Percentiles rank a stretch among this genome's conserved stretches.
Evolutionary conservation across 1,140 invertebrate species (phyloP).

Genomic region (Apis laboriosa): DNA sequence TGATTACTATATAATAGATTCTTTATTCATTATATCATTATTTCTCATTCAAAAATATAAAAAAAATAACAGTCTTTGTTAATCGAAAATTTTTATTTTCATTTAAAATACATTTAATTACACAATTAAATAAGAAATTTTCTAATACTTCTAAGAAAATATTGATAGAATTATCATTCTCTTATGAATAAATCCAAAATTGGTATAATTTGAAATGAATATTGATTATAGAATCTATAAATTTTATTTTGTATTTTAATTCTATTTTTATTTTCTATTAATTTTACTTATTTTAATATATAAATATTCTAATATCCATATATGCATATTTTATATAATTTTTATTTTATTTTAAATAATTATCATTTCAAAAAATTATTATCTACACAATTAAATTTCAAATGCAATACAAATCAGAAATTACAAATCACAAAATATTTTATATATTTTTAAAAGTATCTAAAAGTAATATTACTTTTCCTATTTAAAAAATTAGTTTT

Average conservation of each 20-base stretch:
- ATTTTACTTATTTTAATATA: background rate
- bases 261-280: too few relatives aligned
- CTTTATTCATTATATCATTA: background rate
- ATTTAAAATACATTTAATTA: background rate
- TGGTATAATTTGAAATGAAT: conserved; percentile 99
- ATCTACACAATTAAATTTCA: conserved; percentile 95
- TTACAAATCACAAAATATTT: conserved; percentile 88
- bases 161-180: conserved; percentile 98
- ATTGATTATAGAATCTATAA: conserved; percentile 94
- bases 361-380: conserved; percentile 90
- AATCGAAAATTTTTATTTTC: too few relatives aligned
- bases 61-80: background rate
- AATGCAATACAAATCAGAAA: conserved; percentile 93
- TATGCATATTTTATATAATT: background rate
- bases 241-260: background rate
- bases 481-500: background rate
- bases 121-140: conserved; percentile 86
- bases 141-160: conserved; percentile 98
- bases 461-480: conserved; percentile 70
- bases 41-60: background rate
- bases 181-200: conserved; percentile 96
- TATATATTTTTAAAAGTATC: conserved; percentile 95
- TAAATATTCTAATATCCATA: background rate
- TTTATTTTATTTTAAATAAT: conserved; percentile 43
- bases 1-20: too few relatives aligned